Evolutionary conservation across 1,140 invertebrate genomes (phyloP).

Genomic region (Tribolium castaneum): DNA sequence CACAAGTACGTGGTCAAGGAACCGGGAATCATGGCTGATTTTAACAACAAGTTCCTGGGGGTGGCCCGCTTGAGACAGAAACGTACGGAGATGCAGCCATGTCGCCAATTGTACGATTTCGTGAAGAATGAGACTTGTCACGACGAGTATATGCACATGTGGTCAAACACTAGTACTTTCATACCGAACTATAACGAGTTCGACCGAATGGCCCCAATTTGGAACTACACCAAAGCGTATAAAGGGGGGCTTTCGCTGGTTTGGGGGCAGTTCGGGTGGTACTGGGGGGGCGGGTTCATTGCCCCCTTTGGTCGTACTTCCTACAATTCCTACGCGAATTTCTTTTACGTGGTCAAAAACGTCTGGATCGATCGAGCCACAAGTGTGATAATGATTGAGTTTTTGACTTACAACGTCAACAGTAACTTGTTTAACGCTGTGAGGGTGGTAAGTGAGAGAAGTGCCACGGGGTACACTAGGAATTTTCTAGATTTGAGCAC

Average conservation of each 20-base stretch:
- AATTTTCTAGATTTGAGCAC: slow-evolving; percentile 33
- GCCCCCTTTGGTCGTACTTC: slow-evolving; percentile 49
- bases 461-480: slow-evolving; percentile 45
- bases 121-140: neutral
- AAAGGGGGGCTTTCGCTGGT: slow-evolving; percentile 22
- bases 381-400: slow-evolving; percentile 51
- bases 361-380: slow-evolving; percentile 51
- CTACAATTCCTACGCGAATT: slow-evolving; percentile 50
- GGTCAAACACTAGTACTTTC: neutral
- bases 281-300: slow-evolving; percentile 51
- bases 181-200: slow-evolving; percentile 39
- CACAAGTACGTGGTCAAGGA: slow-evolving; percentile 42
- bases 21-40: slow-evolving; percentile 55
- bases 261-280: slow-evolving; percentile 43
- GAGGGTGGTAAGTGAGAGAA: slow-evolving; percentile 49
- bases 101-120: neutral
- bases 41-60: slow-evolving; percentile 52
- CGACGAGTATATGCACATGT: neutral
- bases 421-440: slow-evolving; percentile 53
- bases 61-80: slow-evolving; percentile 50
- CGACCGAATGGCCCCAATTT: slow-evolving; percentile 29
- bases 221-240: slow-evolving; percentile 40
- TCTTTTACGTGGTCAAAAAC: slow-evolving; percentile 47
- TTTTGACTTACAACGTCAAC: slow-evolving; percentile 52
- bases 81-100: slow-evolving; percentile 2